phyloP scores from a whole-genome alignment of 2,113 vertebrate species.

The Tragelaphus buxtoni region DNA sequence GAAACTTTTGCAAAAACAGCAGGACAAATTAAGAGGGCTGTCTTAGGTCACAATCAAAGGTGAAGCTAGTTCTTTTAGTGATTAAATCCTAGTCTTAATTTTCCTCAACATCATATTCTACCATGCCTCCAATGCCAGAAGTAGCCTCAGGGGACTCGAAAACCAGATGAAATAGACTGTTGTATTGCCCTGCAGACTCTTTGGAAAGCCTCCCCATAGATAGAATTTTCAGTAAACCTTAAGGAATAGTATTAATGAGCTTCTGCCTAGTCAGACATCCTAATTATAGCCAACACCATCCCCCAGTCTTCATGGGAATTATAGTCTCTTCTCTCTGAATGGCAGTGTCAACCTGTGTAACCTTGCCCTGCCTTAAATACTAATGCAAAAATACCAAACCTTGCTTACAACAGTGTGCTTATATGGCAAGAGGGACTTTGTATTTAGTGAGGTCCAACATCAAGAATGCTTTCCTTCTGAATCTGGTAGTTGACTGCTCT shows the following conservation, averaged over 20 bases:
- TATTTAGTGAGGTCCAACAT: neutral
- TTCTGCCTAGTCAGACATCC: neutral
- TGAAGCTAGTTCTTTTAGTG: neutral
- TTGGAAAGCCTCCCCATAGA: neutral
- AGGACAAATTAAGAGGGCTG: neutral
- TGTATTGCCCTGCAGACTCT: neutral
- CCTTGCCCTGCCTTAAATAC: slow-evolving; percentile 62
- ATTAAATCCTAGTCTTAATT: neutral
- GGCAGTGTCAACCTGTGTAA: neutral
- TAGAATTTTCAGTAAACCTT: neutral
- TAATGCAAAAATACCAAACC: neutral
- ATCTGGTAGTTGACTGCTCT: neutral
- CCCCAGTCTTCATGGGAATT: slow-evolving; percentile 35
- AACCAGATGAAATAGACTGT: neutral
- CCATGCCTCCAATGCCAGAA: neutral
- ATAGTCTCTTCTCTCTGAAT: slow-evolving; percentile 11
- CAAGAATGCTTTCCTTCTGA: neutral
- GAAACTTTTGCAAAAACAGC: neutral
- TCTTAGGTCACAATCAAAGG: neutral
- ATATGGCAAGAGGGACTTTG: neutral
- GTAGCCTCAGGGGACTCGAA: neutral
- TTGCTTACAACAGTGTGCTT: slow-evolving; percentile 7
- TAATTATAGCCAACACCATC: neutral
- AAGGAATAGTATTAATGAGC: neutral
- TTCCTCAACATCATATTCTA: neutral